phyloP scores from a whole-genome alignment of 2,113 vertebrate genomes.

The Ciconia maguari region DNA sequence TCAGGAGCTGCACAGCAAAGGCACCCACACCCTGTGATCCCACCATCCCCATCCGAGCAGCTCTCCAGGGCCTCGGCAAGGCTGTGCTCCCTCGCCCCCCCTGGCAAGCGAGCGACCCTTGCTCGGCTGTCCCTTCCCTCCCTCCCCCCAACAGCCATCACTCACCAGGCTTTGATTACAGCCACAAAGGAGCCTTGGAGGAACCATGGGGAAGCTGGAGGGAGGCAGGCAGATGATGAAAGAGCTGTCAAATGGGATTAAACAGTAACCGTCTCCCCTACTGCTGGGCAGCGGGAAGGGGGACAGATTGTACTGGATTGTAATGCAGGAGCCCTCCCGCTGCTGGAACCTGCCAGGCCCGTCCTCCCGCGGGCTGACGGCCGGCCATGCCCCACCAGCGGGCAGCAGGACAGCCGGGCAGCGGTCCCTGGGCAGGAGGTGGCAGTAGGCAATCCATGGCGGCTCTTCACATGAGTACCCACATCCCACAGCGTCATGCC shows the following conservation, averaged over 20 bases:
- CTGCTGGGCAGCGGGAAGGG: constrained; percentile 50
- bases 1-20: neutral
- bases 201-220: constrained; percentile 49
- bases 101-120: neutral
- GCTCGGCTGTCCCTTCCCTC: neutral
- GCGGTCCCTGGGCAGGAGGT: fast-evolving
- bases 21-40: neutral
- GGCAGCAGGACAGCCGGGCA: neutral
- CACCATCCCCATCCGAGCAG: neutral
- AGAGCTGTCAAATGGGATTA: constrained; percentile 74
- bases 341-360: neutral
- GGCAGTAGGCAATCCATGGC: fast-evolving
- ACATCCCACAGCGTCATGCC: neutral
- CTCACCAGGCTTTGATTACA: constrained; percentile 72
- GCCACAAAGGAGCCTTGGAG: constrained; percentile 71
- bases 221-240: constrained; percentile 68
- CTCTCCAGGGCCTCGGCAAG: fast-evolving
- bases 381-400: fast-evolving
- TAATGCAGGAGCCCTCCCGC: constrained; percentile 20
- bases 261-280: constrained; percentile 61
- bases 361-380: neutral
- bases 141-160: constrained; percentile 35
- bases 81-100: neutral
- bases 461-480: neutral
- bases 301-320: constrained; percentile 45